Evolutionary conservation across 2,888 invertebrate genomes (phyloP), one percentile per base, ranked within the genome.

Genomic region (Macrostomum cliftonense): DNA sequence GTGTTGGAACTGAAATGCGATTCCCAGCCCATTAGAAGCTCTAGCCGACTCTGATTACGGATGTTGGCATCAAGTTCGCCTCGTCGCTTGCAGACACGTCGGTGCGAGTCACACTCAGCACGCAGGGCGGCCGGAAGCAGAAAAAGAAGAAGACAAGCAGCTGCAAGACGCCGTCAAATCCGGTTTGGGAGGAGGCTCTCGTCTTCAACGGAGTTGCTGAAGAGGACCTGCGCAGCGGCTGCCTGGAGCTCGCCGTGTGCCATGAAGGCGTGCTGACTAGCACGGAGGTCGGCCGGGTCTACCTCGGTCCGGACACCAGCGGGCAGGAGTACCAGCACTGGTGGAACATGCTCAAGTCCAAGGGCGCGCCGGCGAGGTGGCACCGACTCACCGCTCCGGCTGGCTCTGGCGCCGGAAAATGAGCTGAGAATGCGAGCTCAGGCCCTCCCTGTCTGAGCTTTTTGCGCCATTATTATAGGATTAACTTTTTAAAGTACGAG

Each of bases 161-260:
- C 52, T 76, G 77, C 51, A 80, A 79, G 65, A 77, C 79, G 39
- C 82, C 80, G 55, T 76, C 77, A 57, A 81, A 80, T 70, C 87
- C 87, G 1, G 81, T 83, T 12, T 88, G 87, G 87, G 87, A 88
- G 67, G 88, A 88, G 69, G 84, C 87, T 14, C 76, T 87, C 53
- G 81, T 82, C 20, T 88, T 87, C 67, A 84, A 82, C 55, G 52
- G 28, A 9, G 28, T 65, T 14, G 48, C 58, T 38, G 74, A 73
- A 52, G 77, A 78, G 42, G 68, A 70, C 46, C 65, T 79, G 14
- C 74, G 75, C 52, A 74, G 71, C 54, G 73, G 75, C 48, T 63
- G 71, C 19, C 62, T 79, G 12, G 78, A 79, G 59, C 74, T 79
- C 56, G 70, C 72, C 4, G 75, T 79, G 1, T 71, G 76, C 43